Conservation (phyloP, 2,113 vertebrate species). For the Recurvirostra avosetta region DNA sequence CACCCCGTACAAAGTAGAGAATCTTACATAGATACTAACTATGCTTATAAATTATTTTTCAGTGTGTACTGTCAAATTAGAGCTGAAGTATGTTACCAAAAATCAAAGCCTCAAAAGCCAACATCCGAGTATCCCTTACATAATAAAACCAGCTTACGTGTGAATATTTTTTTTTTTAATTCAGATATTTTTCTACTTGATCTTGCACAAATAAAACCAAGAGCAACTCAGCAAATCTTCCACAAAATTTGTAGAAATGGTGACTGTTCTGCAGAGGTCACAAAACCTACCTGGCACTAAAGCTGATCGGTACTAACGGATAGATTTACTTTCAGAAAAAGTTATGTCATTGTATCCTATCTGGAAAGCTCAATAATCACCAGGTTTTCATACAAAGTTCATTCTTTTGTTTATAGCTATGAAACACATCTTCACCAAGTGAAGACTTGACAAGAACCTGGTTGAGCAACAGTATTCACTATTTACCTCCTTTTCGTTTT, state of each 20-base stretch:
- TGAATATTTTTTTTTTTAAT: neutral
- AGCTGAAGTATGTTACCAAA: neutral
- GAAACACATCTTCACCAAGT: neutral
- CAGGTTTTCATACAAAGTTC: neutral
- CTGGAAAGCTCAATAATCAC: neutral
- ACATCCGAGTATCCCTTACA: neutral
- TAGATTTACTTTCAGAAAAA: neutral
- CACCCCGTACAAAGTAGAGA: neutral
- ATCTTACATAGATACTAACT: neutral
- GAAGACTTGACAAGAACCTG: neutral
- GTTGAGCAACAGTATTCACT: neutral
- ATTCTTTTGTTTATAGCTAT: neutral
- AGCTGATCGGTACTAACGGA: neutral
- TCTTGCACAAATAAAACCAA: neutral
- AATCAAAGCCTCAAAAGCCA: neutral
- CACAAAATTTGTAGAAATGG: neutral
- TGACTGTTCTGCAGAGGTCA: neutral
- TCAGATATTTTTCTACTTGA: neutral
- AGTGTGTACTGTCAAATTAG: neutral
- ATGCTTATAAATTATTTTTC: neutral
- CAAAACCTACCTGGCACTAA: neutral
- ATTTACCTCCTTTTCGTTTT: neutral
- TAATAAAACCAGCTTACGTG: neutral
- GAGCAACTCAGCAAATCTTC: neutral
- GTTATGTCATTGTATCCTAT: neutral